Evolutionary conservation across 2,797 vertebrate genomes (phyloP).

Genomic region (Linurgus olivaceus): DNA sequence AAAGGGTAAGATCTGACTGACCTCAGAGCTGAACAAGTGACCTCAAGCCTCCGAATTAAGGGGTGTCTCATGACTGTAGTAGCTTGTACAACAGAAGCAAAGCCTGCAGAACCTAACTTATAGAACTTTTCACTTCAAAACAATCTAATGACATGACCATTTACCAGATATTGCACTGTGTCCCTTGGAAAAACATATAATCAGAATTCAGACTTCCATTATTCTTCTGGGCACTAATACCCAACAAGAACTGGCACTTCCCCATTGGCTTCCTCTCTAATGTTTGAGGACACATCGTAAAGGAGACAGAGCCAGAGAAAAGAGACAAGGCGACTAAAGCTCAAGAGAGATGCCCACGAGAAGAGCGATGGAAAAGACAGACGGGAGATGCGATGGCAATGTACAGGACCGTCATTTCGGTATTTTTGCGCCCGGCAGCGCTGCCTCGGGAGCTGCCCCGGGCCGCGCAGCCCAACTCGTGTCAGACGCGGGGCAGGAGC

Average conservation of each 20-base stretch:
- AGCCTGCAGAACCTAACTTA: neutral
- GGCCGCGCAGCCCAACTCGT: neutral
- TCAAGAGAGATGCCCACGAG: fast-evolving
- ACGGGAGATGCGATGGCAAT: fast-evolving
- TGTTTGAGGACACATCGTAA: neutral
- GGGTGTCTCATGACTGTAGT: neutral
- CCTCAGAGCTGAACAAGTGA: neutral
- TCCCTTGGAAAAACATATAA: fast-evolving
- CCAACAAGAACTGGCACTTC: fast-evolving
- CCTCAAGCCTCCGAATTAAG: neutral
- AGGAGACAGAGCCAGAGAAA: neutral
- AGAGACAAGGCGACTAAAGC: fast-evolving
- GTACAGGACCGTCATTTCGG: fast-evolving
- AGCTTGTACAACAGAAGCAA: neutral
- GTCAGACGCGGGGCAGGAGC: neutral
- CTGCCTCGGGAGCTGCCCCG: fast-evolving
- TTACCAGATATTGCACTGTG: fast-evolving
- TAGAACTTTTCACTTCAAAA: neutral
- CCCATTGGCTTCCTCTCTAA: fast-evolving
- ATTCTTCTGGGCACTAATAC: no score
- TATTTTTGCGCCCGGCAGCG: fast-evolving
- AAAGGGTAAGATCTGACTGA: neutral
- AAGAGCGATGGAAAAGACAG: fast-evolving
- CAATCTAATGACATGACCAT: fast-evolving
- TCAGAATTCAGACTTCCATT: no score